Evolutionary conservation across 2,113 vertebrate genomes (phyloP).

Genomic region (Entelurus aequoreus): DNA sequence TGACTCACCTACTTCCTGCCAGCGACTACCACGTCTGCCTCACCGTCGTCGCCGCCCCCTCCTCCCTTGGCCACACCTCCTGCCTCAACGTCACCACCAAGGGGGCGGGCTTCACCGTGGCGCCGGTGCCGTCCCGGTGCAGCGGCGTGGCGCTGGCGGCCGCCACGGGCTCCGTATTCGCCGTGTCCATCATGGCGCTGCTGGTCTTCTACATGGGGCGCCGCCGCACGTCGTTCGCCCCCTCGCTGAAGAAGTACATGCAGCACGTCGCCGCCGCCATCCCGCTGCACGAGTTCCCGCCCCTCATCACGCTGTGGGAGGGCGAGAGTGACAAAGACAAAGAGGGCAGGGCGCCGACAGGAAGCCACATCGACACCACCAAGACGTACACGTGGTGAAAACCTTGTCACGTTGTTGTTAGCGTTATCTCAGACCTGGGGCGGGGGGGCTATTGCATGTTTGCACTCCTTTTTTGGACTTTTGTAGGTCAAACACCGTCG

Average conservation of each 20-base stretch:
- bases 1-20: conserved; percentile 77
- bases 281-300: conserved; percentile 76
- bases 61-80: conserved; percentile 52
- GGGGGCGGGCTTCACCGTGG: conserved; percentile 68
- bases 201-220: conserved; percentile 73
- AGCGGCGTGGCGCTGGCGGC: conserved; percentile 73
- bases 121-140: conserved; percentile 62
- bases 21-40: conserved; percentile 76
- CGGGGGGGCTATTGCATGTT: too few relatives aligned
- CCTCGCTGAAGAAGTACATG: conserved; percentile 78
- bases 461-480: too few relatives aligned
- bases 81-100: conserved; percentile 78
- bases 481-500: too few relatives aligned
- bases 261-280: conserved; percentile 73
- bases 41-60: conserved; percentile 57
- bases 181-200: conserved; percentile 72
- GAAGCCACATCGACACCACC: conserved; percentile 75
- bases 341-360: conserved; percentile 65
- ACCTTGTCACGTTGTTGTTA: too few relatives aligned
- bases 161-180: conserved; percentile 75
- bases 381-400: conserved; percentile 75
- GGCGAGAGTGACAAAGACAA: conserved; percentile 75
- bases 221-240: conserved; percentile 69
- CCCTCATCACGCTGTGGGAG: conserved; percentile 80
- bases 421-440: too few relatives aligned